Base-by-base conservation (phyloP, 2,113 vertebrate genomes). In the Phodopus roborovskii region DNA sequence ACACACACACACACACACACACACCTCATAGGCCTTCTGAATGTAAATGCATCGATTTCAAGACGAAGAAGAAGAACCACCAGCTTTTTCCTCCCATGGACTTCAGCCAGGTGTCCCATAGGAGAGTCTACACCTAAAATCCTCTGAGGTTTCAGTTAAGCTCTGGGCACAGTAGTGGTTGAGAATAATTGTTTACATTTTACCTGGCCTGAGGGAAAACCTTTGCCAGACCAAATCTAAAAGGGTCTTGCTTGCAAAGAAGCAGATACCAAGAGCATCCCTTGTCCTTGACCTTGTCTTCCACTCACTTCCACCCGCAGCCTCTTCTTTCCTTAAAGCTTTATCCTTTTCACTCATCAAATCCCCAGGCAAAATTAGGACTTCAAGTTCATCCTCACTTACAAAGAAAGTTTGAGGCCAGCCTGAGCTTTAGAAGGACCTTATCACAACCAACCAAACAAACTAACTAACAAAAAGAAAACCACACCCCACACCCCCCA, bases 91-190 rank as follows among this genome's bases (percentile, higher is more conserved):
- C 64, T 81, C 88, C 64, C 60, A 78, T 42, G 73, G 1, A 73
- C 28, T 5, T 78, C 33, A 77, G 83, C 79, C 70, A 82, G 53
- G 73, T 45, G 64, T 91, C 48, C 84, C 26, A 56, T 68, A 88
- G 20, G 1, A 22, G 30, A 88, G 78, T 77, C 84, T 62, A 56
- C n/a, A 74, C 58, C 64, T 66, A 30, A 94, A 95, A 68, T 91
- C 58, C 62, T 68, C 2, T 17, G 93, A 89, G 94, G 87, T 62
- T 78, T 87, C 33, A 95, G 33, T 92, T 82, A 87, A 87, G 56
- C 50, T 45, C 45, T 74, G 56, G 83, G 62, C 56, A 77, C 74
- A n/a, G 73, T n/a, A 64, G 56, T 62, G 13, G 60, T 36, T 24
- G 60, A 89, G 82, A 89, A 90, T 6, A 56, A 88, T 20, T 48